phyloP scores from a whole-genome alignment of 2,113 vertebrate genomes.

The Calonectris borealis region DNA sequence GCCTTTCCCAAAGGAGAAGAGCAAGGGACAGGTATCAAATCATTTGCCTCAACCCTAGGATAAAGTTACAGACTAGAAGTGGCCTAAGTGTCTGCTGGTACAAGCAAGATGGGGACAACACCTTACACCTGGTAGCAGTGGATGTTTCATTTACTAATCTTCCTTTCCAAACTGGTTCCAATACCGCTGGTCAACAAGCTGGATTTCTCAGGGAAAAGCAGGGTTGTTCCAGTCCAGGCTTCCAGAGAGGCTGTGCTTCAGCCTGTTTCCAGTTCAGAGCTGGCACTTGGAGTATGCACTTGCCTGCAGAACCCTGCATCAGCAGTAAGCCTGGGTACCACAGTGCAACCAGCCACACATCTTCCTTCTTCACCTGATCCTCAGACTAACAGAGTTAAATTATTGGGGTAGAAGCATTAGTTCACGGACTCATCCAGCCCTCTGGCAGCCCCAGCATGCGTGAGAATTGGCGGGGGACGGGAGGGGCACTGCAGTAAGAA shows the following conservation, averaged over 20 bases:
- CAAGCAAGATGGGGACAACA: not conserved
- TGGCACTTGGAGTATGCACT: not conserved
- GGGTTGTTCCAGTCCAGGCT: not conserved
- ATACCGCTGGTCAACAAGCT: not conserved
- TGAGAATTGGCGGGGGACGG: not conserved
- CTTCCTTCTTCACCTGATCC: not conserved
- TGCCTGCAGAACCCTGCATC: not conserved
- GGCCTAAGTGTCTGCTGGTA: not conserved
- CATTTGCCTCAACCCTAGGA: not conserved
- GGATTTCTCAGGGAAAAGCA: not conserved
- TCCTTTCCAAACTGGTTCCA: not conserved
- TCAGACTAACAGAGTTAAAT: not conserved
- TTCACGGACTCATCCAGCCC: not conserved
- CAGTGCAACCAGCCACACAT: not conserved
- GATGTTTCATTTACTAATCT: not conserved
- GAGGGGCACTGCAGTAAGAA: not conserved
- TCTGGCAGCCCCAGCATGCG: not conserved
- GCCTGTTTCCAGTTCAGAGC: not conserved
- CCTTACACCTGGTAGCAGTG: not conserved
- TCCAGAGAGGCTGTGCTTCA: not conserved
- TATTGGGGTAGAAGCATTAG: not conserved
- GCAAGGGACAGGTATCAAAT: not conserved
- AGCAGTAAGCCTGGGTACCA: not conserved
- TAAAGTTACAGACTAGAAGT: not conserved
- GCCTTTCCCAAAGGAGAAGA: not conserved